Percentiles rank a stretch among this genome's conserved stretches.
Conservation (phyloP, 2,113 vertebrate species). For the Trogon surrucura region DNA sequence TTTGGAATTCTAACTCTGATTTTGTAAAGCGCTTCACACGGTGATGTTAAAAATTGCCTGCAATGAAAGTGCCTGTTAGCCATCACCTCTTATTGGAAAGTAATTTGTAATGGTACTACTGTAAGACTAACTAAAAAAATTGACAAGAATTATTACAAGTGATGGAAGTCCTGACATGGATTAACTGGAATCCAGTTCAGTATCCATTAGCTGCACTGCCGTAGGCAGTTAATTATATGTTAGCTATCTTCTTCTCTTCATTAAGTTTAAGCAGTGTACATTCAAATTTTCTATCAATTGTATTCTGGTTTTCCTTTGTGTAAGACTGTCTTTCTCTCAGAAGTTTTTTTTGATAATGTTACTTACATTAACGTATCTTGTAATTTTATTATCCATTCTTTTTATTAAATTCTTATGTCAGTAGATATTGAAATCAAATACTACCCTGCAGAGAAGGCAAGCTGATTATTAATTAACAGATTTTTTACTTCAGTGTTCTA, state of each 20-base stretch:
- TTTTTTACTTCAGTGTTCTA: neutral
- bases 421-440: neutral
- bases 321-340: slow-evolving; percentile 18
- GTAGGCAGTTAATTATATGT: slow-evolving; percentile 37
- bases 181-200: slow-evolving; percentile 62
- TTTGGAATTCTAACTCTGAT: neutral
- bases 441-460: neutral
- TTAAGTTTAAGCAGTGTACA: slow-evolving; percentile 14
- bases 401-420: neutral
- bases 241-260: slow-evolving; percentile 14
- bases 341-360: slow-evolving; percentile 10
- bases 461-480: neutral
- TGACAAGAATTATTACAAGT: slow-evolving; percentile 23
- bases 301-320: slow-evolving; percentile 8
- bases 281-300: neutral
- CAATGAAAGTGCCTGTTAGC: slow-evolving; percentile 52
- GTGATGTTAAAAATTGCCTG: neutral
- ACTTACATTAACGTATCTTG: slow-evolving; percentile 18
- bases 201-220: slow-evolving; percentile 28
- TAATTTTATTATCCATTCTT: neutral
- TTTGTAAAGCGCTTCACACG: neutral
- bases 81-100: slow-evolving; percentile 6
- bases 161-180: slow-evolving; percentile 44
- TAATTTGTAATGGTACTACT: slow-evolving; percentile 1
- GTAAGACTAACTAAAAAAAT: neutral